Conservation (phyloP, 1,140 invertebrate species). For the Ericerus pela region DNA sequence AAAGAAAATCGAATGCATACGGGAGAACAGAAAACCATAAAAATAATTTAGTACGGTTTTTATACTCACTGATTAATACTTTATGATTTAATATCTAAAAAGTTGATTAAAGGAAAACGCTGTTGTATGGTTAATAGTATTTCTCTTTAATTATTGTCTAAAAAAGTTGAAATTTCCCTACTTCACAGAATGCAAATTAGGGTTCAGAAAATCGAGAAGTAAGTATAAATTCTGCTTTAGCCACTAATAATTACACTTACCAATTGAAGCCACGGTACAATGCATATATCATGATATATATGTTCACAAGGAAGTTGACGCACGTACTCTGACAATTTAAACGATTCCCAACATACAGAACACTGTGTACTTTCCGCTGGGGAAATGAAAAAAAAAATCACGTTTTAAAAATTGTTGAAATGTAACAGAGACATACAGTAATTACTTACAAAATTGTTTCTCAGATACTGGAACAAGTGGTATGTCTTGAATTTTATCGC, state of each 20-base stretch:
- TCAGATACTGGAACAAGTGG: slow-evolving; percentile 61
- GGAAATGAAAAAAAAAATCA: slow-evolving; percentile 17
- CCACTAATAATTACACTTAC: slow-evolving; percentile 33
- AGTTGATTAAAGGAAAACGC: too few relatives aligned
- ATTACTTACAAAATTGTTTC: slow-evolving; percentile 54
- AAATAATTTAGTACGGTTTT: not conserved
- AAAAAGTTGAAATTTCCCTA: slow-evolving; percentile 51
- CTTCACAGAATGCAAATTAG: too few relatives aligned
- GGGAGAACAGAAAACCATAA: not conserved
- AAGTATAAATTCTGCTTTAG: slow-evolving; percentile 12
- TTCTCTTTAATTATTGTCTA: not conserved
- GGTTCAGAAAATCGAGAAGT: slow-evolving; percentile 74
- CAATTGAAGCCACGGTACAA: slow-evolving; percentile 86
- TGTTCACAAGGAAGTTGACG: slow-evolving; percentile 79
- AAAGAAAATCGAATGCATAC: too few relatives aligned
- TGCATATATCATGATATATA: slow-evolving; percentile 82
- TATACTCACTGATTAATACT: too few relatives aligned
- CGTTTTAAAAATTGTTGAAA: not conserved
- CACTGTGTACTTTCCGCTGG: slow-evolving; percentile 70
- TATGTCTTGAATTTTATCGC: slow-evolving; percentile 72
- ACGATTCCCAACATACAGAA: slow-evolving; percentile 95
- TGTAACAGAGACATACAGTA: not conserved
- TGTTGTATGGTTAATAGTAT: not conserved
- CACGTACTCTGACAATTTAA: slow-evolving; percentile 65
- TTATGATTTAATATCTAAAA: too few relatives aligned